These are phyloP conservation scores for Archocentrus centrarchus DNA, from an alignment of 2,113 vertebrate genomes.

Conservation along the genomic window DNA sequence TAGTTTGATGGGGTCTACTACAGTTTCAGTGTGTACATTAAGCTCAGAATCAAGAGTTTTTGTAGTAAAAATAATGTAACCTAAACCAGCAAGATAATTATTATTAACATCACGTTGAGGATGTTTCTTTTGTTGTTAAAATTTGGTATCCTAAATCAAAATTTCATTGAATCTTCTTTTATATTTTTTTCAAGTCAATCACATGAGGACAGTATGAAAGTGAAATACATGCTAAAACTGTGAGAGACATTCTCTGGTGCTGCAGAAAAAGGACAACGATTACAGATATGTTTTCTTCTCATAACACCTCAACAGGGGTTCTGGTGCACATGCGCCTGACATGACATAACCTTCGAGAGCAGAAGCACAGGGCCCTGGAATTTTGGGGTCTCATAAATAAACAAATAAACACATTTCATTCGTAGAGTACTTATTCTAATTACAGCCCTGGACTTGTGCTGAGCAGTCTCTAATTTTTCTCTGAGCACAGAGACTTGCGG, in stretches of 20 bases:
- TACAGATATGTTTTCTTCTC: background rate
- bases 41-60: background rate
- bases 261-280: background rate
- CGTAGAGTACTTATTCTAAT: slow-evolving; percentile 74
- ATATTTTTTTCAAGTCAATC: background rate
- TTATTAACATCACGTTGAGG: background rate
- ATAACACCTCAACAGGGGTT: background rate
- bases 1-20: too few species aligned
- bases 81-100: background rate
- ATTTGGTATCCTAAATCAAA: background rate
- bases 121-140: background rate
- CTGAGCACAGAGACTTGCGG: slow-evolving; percentile 68
- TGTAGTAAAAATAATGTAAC: background rate
- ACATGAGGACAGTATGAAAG: background rate
- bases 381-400: slow-evolving; percentile 71
- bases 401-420: slow-evolving; percentile 79
- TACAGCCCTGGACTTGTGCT: slow-evolving; percentile 73
- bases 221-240: background rate
- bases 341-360: slow-evolving; percentile 28
- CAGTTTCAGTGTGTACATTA: background rate
- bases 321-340: slow-evolving; percentile 27
- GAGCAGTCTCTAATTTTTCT: slow-evolving; percentile 78
- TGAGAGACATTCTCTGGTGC: background rate
- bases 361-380: slow-evolving; percentile 39
- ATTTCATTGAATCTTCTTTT: background rate